Evolutionary conservation across 2,888 invertebrate genomes (phyloP).

Genomic region (Sussaba pulchella): DNA sequence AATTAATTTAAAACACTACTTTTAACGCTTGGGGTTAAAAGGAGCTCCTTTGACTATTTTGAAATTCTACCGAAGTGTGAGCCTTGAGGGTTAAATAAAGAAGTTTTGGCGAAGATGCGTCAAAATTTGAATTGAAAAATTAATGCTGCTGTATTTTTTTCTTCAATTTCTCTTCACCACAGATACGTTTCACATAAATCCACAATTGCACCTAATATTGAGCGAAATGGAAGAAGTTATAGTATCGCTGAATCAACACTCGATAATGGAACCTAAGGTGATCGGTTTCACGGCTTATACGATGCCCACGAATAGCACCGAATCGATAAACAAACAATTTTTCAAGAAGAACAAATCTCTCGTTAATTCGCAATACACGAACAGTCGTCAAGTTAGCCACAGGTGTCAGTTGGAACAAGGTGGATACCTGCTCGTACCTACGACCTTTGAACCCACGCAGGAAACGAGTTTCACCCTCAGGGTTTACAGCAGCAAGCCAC

Average conservation of each 20-base stretch:
- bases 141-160: neutral
- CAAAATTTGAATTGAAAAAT: neutral
- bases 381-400: conserved; percentile 94
- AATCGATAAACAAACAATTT: conserved; percentile 92
- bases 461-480: conserved; percentile 95
- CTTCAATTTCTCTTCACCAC: conserved; percentile 67
- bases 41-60: no score
- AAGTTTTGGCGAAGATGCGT: neutral
- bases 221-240: conserved; percentile 93
- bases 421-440: conserved; percentile 94
- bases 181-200: conserved; percentile 97
- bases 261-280: conserved; percentile 95
- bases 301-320: conserved; percentile 89
- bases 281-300: conserved; percentile 96
- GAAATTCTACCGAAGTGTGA: no score
- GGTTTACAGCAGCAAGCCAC: conserved; percentile 91
- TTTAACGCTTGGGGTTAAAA: no score
- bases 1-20: no score
- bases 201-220: conserved; percentile 92
- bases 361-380: conserved; percentile 96
- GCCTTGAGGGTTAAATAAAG: no score
- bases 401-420: conserved; percentile 93
- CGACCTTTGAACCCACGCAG: conserved; percentile 95
- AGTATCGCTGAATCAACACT: conserved; percentile 94
- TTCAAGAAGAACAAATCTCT: conserved; percentile 95